Evolutionary conservation across 2,113 vertebrate species (phyloP), one percentile per base, ranked within the genome.

Genomic region (Salvator merianae): DNA sequence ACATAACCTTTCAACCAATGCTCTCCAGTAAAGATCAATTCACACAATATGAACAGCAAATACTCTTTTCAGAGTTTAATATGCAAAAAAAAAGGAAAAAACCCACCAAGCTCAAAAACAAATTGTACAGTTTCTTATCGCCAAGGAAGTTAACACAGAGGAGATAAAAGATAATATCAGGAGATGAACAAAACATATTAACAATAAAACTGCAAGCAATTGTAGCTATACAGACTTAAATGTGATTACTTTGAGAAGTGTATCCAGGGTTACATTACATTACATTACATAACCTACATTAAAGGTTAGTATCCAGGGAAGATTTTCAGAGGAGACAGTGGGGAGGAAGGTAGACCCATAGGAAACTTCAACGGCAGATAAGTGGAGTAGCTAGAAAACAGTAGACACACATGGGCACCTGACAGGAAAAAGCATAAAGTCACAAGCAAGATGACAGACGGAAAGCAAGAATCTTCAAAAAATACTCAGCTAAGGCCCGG

Each of bases 21-120:
- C 26, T 63, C 71, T 73, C 2, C 32, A n/a, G 66, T 26, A 59
- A 20, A 24, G 24, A 7, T 26, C 62, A 18, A 2, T 0, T 62
- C 1, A 38, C 75, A 65, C 32, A 36, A 40, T 12, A 43, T 16
- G 0, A 53, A 76, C 20, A n/a, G 3, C 18, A 18, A 0, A 22
- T 22, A 30, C 13, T 53, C 53, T 1, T 30, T 74, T 3, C 65
- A 68, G 28, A 12, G 65, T 68, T 68, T n/a, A 9, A n/a, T 68
- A 68, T n/a, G 30, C 22, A 65, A 24, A 65, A 65, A 65, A n/a
- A n/a, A n/a, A n/a, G n/a, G n/a, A n/a, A n/a, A n/a, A n/a, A n/a
- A n/a, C n/a, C n/a, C n/a, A n/a, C 62, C 62, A 65, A 24, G 28
- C 62, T n/a, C n/a, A n/a, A n/a, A n/a, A n/a, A 47, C 43, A 47